Conservation (phyloP, 2,113 vertebrate genomes). For the Micromys minutus region DNA sequence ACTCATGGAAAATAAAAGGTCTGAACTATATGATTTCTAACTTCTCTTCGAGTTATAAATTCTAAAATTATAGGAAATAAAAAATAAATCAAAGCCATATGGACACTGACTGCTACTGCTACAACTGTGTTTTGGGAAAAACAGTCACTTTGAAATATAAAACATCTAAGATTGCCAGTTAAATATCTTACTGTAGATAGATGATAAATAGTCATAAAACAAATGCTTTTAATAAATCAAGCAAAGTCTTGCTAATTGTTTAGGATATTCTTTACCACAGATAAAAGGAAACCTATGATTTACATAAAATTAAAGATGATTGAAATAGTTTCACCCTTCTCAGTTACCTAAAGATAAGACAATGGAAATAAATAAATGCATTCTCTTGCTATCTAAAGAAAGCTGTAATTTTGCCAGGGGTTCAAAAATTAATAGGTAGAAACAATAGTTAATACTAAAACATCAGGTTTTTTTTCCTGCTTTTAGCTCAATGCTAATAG, state of each 20-base stretch:
- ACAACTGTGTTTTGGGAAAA: neutral
- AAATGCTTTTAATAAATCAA: slow-evolving; percentile 27
- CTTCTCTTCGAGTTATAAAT: slow-evolving; percentile 47
- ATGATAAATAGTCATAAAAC: slow-evolving; percentile 28
- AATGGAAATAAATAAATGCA: slow-evolving; percentile 75
- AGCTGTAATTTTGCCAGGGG: slow-evolving; percentile 14
- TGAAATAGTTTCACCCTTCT: slow-evolving; percentile 57
- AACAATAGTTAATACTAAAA: slow-evolving; percentile 2
- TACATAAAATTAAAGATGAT: slow-evolving; percentile 51
- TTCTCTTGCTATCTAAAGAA: slow-evolving; percentile 80
- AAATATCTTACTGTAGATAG: slow-evolving; percentile 48
- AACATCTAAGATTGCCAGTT: slow-evolving; percentile 41
- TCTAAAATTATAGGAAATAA: slow-evolving; percentile 63
- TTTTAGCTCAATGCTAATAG: slow-evolving; percentile 48
- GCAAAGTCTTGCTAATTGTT: slow-evolving; percentile 36
- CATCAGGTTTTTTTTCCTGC: neutral
- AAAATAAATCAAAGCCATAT: slow-evolving; percentile 54
- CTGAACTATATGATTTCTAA: slow-evolving; percentile 28
- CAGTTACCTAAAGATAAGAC: slow-evolving; percentile 66
- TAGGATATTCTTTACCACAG: slow-evolving; percentile 36
- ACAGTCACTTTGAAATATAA: slow-evolving; percentile 31
- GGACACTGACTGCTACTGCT: neutral
- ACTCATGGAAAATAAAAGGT: slow-evolving; percentile 48
- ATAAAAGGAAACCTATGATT: slow-evolving; percentile 52
- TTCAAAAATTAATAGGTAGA: slow-evolving; percentile 21